These are phyloP conservation scores for Autographa gamma DNA, from an alignment of 2,888 invertebrate species.

Conservation along the genomic window DNA sequence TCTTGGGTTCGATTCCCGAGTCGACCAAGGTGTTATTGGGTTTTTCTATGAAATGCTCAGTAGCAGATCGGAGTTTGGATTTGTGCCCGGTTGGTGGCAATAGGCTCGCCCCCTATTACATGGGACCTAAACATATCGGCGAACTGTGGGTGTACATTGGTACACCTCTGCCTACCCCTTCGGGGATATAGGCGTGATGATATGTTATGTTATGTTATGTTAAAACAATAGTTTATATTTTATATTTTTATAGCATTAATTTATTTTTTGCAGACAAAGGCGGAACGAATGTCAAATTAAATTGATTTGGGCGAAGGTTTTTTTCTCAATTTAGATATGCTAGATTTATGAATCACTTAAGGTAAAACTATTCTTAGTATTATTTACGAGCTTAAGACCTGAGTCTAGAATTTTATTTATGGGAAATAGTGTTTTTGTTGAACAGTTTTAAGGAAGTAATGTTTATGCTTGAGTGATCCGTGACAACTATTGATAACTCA, in stretches of 20 bases:
- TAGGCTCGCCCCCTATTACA: no score
- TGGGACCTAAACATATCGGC: no score
- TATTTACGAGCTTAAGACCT: background rate
- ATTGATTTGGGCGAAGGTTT: conserved; percentile 2
- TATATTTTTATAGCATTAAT: conserved; percentile 18
- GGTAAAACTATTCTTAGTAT: background rate
- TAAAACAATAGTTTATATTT: conserved; percentile 7
- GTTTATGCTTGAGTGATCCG: background rate
- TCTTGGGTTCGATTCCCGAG: no score
- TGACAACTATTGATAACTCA: background rate
- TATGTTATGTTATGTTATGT: no score
- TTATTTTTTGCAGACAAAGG: conserved; percentile 9
- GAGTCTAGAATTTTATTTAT: background rate
- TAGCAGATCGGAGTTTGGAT: no score
- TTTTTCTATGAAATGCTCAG: no score
- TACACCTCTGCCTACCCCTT: no score
- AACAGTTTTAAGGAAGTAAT: background rate
- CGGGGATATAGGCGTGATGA: no score
- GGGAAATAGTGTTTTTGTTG: background rate
- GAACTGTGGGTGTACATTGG: no score
- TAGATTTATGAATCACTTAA: background rate
- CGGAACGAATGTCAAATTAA: conserved; percentile 10
- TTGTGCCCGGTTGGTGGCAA: no score
- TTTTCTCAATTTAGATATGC: background rate
- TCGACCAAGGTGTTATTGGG: no score